A percentile compares a stretch with the other conserved stretches of the same genome.
phyloP scores from a whole-genome alignment of 2,888 invertebrate genomes.

The Oeneis ivallda region DNA sequence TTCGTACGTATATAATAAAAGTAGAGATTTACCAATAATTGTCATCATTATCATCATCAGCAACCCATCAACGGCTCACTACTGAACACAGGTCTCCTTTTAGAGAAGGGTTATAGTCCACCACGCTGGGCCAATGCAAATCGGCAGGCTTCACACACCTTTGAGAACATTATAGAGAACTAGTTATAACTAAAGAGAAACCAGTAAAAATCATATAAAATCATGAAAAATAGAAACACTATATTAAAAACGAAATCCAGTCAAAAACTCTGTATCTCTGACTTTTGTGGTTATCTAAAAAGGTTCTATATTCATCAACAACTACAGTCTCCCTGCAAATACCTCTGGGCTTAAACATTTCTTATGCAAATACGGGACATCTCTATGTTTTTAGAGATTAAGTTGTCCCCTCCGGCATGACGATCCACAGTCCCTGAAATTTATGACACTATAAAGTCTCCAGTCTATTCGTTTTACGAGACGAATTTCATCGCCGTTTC shows the following conservation, averaged over 20 bases:
- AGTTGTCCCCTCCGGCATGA: slow-evolving; percentile 33
- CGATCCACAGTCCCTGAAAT: slow-evolving; percentile 47
- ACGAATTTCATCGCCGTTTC: slow-evolving; percentile 66
- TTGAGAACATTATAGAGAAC: too few relatives aligned
- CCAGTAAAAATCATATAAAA: too few relatives aligned
- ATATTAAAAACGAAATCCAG: not conserved
- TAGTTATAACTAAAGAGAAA: too few relatives aligned
- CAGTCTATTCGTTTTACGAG: slow-evolving; percentile 67
- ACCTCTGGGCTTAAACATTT: slow-evolving; percentile 22
- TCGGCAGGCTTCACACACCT: too few relatives aligned
- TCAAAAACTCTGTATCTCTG: not conserved
- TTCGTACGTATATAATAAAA: too few relatives aligned
- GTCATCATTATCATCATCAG: too few relatives aligned
- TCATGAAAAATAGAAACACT: too few relatives aligned
- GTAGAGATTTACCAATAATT: too few relatives aligned
- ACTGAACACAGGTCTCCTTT: too few relatives aligned
- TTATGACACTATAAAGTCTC: slow-evolving; percentile 64
- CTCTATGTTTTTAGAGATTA: slow-evolving; percentile 28
- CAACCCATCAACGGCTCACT: too few relatives aligned
- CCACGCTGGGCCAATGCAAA: too few relatives aligned
- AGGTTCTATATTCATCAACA: not conserved
- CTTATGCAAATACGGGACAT: slow-evolving; percentile 31
- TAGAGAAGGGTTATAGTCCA: too few relatives aligned
- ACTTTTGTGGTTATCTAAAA: not conserved
- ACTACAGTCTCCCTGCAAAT: slow-evolving; percentile 3